Evolutionary conservation across 2,797 vertebrate species (phyloP).

Genomic region (Melanogrammus aeglefinus): DNA sequence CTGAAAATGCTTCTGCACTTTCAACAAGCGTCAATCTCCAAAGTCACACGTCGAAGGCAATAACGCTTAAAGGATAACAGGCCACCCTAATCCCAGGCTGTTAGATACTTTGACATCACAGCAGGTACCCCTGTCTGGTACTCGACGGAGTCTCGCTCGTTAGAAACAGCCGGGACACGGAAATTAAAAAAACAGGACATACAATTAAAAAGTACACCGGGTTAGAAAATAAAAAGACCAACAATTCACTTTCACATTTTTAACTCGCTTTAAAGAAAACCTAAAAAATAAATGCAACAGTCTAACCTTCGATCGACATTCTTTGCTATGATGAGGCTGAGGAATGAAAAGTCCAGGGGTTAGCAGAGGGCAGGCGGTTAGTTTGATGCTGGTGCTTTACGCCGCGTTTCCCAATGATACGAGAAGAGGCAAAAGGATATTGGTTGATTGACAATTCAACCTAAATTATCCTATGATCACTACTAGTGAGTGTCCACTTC

Average conservation of each 20-base stretch:
- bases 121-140: conserved; percentile 45
- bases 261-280: conserved; percentile 49
- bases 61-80: conserved; percentile 51
- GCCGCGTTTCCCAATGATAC: conserved; percentile 61
- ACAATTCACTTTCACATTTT: conserved; percentile 69
- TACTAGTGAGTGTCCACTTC: conserved; percentile 32
- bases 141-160: conserved; percentile 12
- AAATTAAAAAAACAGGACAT: conserved; percentile 39
- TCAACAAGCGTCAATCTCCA: conserved; percentile 67
- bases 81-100: conserved; percentile 33
- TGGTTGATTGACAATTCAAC: conserved; percentile 21
- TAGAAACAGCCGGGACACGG: background rate
- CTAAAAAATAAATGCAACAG: conserved; percentile 28
- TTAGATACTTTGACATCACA: conserved; percentile 43
- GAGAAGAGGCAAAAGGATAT: conserved; percentile 34
- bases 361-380: conserved; percentile 44
- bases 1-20: conserved; percentile 62
- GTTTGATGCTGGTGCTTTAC: conserved; percentile 64
- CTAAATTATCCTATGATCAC: conserved; percentile 56
- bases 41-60: conserved; percentile 65
- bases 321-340: conserved; percentile 54
- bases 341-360: conserved; percentile 39
- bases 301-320: conserved; percentile 60
- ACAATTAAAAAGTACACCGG: conserved; percentile 51
- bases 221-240: conserved; percentile 46